These are phyloP conservation scores for Apeira syringaria DNA, from an alignment of 2,888 invertebrate species.

Conservation along the genomic window DNA sequence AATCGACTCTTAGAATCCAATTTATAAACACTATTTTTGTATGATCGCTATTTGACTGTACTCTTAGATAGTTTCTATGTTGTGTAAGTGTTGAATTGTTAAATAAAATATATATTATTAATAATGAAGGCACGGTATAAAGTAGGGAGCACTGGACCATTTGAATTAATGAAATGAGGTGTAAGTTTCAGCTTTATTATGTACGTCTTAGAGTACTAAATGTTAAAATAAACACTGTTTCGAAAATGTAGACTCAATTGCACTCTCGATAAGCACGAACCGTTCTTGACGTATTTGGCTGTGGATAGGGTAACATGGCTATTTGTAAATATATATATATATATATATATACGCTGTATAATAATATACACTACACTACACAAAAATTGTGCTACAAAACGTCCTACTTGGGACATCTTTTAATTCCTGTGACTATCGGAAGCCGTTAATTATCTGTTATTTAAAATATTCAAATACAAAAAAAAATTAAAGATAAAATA, in stretches of 20 bases:
- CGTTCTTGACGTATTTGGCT: neutral
- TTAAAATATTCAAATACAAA: no score
- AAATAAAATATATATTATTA: constrained; percentile 30
- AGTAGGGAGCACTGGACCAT: constrained; percentile 14
- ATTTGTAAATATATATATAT: no score
- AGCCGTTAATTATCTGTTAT: no score
- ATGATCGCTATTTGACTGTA: constrained; percentile 4
- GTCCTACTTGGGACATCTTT: no score
- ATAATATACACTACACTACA: no score
- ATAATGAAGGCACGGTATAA: constrained; percentile 22
- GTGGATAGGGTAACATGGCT: neutral
- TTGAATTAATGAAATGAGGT: neutral
- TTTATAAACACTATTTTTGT: constrained; percentile 9
- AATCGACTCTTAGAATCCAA: no score
- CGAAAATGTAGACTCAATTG: neutral
- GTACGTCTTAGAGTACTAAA: neutral
- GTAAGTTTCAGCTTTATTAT: neutral
- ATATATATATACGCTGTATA: no score
- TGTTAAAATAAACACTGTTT: neutral
- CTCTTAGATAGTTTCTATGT: constrained; percentile 19
- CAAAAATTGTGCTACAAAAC: no score
- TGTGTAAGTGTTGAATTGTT: constrained; percentile 37
- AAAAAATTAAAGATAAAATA: no score
- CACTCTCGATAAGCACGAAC: neutral
- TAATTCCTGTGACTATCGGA: no score